phyloP scores from a whole-genome alignment of 2,797 vertebrate species.

The Coracias cyanogaster region DNA sequence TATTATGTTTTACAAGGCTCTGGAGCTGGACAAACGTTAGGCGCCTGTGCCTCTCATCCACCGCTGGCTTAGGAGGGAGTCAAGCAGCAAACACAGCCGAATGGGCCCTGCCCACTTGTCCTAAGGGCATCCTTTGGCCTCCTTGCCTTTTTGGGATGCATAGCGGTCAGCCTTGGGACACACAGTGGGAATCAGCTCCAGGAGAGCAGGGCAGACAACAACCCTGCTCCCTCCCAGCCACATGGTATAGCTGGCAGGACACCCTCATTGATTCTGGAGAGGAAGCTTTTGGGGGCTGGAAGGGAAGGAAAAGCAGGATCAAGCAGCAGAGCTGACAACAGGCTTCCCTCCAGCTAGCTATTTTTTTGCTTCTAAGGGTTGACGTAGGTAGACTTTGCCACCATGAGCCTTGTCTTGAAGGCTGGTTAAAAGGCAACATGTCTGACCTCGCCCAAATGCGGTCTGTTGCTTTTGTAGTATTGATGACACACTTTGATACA shows the following conservation, averaged over 20 bases:
- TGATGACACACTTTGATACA: neutral
- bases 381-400: neutral
- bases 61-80: neutral
- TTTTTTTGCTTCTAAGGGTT: neutral
- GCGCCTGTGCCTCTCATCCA: neutral
- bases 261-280: rapidly evolving
- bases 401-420: neutral
- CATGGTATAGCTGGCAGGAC: rapidly evolving
- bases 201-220: neutral
- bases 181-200: neutral
- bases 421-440: neutral
- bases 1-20: constrained; percentile 53
- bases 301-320: neutral
- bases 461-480: neutral
- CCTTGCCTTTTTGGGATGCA: rapidly evolving
- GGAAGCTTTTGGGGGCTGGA: neutral
- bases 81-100: neutral
- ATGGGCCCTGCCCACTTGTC: neutral
- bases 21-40: neutral
- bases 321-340: neutral
- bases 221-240: neutral
- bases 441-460: neutral
- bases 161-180: rapidly evolving
- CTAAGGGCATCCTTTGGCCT: neutral
- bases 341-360: neutral